phyloP scores from a whole-genome alignment of 2,888 invertebrate genomes.

The Eumacrocentrus americanus region DNA sequence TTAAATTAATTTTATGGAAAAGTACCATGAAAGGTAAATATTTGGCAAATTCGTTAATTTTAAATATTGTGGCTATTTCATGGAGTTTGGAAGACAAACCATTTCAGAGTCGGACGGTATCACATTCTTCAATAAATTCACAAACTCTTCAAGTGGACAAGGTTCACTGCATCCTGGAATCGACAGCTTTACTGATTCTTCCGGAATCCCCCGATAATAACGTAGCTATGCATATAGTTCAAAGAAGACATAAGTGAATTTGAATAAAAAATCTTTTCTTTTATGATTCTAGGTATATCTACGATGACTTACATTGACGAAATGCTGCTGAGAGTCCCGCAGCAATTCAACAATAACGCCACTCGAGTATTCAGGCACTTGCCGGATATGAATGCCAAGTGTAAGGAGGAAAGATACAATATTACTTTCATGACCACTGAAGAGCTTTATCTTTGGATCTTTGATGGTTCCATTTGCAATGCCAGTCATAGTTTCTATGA shows the following conservation, averaged over 20 bases:
- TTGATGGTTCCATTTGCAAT: constrained; percentile 6
- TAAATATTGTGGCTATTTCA: background rate
- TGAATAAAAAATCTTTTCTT: no score
- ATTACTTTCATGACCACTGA: constrained; percentile 52
- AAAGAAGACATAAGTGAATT: background rate
- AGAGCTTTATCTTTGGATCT: constrained; percentile 44
- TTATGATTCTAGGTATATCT: no score
- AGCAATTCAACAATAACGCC: constrained; percentile 48
- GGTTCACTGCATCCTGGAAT: constrained; percentile 63
- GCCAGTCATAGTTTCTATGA: constrained; percentile 29
- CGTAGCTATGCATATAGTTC: no score
- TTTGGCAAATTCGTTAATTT: background rate
- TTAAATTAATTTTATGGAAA: background rate
- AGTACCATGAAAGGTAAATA: background rate
- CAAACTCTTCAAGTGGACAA: constrained; percentile 64
- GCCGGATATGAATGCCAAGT: constrained; percentile 44
- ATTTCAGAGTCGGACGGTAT: constrained; percentile 29
- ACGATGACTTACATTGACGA: constrained; percentile 41
- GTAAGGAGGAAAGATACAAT: constrained; percentile 46
- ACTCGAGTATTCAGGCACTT: constrained; percentile 47
- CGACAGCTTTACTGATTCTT: constrained; percentile 55
- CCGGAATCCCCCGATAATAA: constrained; percentile 61
- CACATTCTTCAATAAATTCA: constrained; percentile 57
- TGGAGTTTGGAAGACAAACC: constrained; percentile 13
- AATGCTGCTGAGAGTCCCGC: constrained; percentile 34